Percentiles rank a stretch among this genome's conserved stretches.
phyloP scores from a whole-genome alignment of 2,797 vertebrate species.

The Crenuchus spilurus region DNA sequence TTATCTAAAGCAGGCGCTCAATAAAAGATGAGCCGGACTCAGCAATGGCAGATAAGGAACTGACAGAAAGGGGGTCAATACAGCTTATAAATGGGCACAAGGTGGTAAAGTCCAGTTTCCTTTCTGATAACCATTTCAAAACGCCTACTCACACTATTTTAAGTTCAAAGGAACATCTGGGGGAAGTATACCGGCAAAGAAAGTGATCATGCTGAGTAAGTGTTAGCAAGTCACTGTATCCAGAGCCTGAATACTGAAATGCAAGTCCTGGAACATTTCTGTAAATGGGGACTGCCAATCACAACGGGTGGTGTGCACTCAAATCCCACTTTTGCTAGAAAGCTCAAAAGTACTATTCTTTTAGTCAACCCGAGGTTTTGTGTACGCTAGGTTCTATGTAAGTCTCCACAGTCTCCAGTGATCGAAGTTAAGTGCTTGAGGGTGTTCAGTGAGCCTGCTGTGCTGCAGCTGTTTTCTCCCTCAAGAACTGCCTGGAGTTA shows the following conservation, averaged over 20 bases:
- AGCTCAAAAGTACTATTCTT: not conserved
- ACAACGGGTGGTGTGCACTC: not conserved
- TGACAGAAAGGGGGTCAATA: not conserved
- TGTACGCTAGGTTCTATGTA: not conserved
- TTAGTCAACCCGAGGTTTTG: not conserved
- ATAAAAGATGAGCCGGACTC: not conserved
- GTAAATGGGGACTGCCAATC: not conserved
- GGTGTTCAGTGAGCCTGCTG: slow-evolving; percentile 28
- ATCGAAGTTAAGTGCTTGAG: slow-evolving; percentile 11
- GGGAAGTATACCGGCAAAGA: not conserved
- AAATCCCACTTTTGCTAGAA: not conserved
- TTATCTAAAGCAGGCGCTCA: not conserved
- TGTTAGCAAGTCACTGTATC: not conserved
- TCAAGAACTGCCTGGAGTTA: not conserved
- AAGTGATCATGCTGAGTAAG: not conserved
- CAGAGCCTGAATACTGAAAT: not conserved
- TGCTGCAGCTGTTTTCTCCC: slow-evolving; percentile 37
- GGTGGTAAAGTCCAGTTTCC: slow-evolving; percentile 6
- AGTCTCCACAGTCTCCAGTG: not conserved
- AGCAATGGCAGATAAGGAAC: not conserved
- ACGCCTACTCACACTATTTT: not conserved
- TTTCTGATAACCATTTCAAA: slow-evolving; percentile 2
- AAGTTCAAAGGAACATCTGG: not conserved
- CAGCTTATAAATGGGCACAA: not conserved
- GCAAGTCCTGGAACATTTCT: not conserved